A percentile compares a stretch with the other conserved stretches of the same genome.
phyloP scores from a whole-genome alignment of 2,888 invertebrate species.

The Minunthozetes semirufus region DNA sequence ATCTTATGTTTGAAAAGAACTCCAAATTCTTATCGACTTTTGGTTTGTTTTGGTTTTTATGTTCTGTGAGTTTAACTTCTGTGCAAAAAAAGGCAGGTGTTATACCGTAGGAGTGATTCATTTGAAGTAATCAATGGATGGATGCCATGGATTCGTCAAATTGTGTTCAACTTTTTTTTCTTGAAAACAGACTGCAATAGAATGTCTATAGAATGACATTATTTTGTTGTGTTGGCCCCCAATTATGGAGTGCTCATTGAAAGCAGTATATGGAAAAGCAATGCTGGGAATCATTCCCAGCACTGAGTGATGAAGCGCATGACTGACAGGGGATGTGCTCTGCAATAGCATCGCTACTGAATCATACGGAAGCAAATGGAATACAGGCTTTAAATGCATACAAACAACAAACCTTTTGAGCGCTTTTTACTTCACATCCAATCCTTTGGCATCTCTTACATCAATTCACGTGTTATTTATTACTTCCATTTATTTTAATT shows the following conservation, averaged over 20 bases:
- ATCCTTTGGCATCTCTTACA: not conserved
- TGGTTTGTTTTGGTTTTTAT: not conserved
- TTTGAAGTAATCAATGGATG: not conserved
- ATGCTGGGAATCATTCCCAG: too few species aligned
- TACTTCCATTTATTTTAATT: not conserved
- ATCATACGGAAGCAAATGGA: slow-evolving; percentile 4
- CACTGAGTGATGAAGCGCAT: not conserved
- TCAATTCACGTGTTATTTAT: slow-evolving; percentile 3
- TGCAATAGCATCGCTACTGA: not conserved
- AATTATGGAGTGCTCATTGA: slow-evolving; percentile 7
- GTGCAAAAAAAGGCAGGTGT: not conserved
- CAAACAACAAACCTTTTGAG: not conserved
- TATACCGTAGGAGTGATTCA: not conserved
- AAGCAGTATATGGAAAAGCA: slow-evolving; percentile 1
- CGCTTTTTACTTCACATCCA: not conserved
- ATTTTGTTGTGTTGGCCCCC: not conserved
- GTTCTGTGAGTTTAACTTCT: not conserved
- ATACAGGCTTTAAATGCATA: slow-evolving; percentile 2
- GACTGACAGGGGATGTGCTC: not conserved
- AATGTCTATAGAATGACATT: not conserved
- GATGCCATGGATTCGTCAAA: not conserved
- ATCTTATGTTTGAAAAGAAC: not conserved
- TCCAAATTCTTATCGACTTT: not conserved
- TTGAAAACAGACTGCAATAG: not conserved
- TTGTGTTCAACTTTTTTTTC: not conserved